These are phyloP conservation scores for Sebastes itinus DNA, from an alignment of 2,797 vertebrate species.

Conservation along the genomic window DNA sequence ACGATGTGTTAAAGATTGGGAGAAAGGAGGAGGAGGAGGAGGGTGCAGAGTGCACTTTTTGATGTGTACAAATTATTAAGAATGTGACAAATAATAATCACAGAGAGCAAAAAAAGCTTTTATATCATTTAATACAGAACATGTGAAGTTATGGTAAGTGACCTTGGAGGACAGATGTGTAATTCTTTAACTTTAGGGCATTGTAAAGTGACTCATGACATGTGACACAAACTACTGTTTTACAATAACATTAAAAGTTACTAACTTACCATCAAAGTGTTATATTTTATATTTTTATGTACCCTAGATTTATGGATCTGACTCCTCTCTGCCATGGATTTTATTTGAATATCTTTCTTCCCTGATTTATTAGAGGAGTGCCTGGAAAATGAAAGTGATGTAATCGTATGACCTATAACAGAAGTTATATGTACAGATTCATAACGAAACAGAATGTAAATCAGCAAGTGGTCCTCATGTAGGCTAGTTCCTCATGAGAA, in stretches of 20 bases:
- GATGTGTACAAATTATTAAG: slow-evolving; percentile 12
- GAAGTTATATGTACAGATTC: not conserved
- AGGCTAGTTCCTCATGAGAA: not conserved
- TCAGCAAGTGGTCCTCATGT: not conserved
- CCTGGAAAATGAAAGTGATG: not conserved
- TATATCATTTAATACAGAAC: not conserved
- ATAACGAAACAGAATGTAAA: slow-evolving; percentile 8
- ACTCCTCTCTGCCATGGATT: not conserved
- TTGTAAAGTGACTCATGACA: slow-evolving; percentile 14
- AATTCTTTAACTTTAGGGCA: slow-evolving; percentile 8
- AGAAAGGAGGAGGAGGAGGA: slow-evolving; percentile 31
- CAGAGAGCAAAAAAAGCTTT: not conserved
- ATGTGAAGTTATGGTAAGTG: not conserved
- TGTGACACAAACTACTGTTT: not conserved
- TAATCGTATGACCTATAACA: not conserved
- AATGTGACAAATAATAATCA: not conserved
- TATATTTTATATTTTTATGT: not conserved
- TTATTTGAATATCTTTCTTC: not conserved
- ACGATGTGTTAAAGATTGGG: slow-evolving; percentile 49
- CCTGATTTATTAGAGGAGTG: not conserved
- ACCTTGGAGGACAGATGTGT: not conserved
- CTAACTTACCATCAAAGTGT: not conserved
- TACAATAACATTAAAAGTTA: not conserved
- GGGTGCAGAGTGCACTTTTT: slow-evolving; percentile 26
- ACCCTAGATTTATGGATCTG: not conserved